Percentiles rank a stretch among this genome's conserved stretches.
Conservation (phyloP, 2,113 vertebrate species). For the Xiphorhynchus elegans region DNA sequence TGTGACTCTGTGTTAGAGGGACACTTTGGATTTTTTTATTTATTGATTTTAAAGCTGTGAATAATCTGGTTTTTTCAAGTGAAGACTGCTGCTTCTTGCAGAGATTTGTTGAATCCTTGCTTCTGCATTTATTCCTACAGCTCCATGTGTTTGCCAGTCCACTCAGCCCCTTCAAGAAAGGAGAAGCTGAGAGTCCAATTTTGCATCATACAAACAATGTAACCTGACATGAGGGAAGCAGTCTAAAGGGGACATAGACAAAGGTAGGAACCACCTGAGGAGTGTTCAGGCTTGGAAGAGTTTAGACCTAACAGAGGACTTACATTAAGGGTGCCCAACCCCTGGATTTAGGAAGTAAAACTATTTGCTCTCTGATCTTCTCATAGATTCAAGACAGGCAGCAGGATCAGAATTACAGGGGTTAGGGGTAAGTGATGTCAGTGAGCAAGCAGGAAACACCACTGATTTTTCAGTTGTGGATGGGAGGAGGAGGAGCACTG, state of each 20-base stretch:
- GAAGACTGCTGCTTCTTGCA: background rate
- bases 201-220: background rate
- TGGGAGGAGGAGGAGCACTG: background rate
- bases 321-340: fast-evolving
- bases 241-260: background rate
- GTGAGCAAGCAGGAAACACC: background rate
- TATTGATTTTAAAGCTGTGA: background rate
- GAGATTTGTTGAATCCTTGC: background rate
- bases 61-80: background rate
- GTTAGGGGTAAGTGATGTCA: background rate
- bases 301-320: background rate
- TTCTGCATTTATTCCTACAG: background rate
- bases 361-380: background rate
- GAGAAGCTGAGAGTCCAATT: background rate
- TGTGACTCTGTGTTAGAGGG: background rate
- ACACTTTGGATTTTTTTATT: background rate
- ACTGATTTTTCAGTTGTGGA: background rate
- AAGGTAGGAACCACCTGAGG: background rate
- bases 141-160: background rate
- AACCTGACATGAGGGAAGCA: background rate
- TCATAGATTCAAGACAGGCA: background rate
- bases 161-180: background rate
- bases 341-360: background rate
- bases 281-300: background rate
- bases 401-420: background rate